Conservation (phyloP, 1,140 invertebrate genomes). For the Pectinophora gossypiella region DNA sequence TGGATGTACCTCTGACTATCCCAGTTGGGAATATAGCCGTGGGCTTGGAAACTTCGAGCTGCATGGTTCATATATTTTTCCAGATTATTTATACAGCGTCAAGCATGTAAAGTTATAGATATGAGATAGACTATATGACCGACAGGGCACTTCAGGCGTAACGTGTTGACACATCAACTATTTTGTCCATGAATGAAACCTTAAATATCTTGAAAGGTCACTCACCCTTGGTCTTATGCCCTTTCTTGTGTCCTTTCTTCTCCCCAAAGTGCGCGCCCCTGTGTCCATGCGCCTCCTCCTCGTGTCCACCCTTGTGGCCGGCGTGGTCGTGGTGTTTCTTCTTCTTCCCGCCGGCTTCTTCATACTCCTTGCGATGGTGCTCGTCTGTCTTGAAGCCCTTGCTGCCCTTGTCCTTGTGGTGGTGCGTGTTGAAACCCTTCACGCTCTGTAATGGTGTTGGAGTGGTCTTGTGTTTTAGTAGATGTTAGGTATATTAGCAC, state of each 20-base stretch:
- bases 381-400: constrained; percentile 75
- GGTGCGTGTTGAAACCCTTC: constrained; percentile 72
- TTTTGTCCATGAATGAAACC: no score
- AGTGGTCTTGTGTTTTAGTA: not conserved
- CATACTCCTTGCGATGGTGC: constrained; percentile 73
- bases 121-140: no score
- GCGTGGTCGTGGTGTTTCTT: constrained; percentile 74
- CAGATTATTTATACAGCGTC: no score
- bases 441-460: constrained; percentile 54
- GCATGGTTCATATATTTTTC: no score
- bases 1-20: no score
- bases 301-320: constrained; percentile 66
- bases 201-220: no score
- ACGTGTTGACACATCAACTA: no score
- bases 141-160: no score
- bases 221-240: constrained; percentile 78
- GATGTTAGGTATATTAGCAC: not conserved
- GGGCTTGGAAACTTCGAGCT: no score
- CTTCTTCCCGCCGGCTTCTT: constrained; percentile 70
- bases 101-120: no score
- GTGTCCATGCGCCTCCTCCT: constrained; percentile 68
- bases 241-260: constrained; percentile 78
- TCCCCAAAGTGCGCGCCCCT: constrained; percentile 74
- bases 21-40: no score
- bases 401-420: constrained; percentile 75